Evolutionary conservation across 2,888 invertebrate genomes (phyloP).

Genomic region (Quadroppia sp.): DNA sequence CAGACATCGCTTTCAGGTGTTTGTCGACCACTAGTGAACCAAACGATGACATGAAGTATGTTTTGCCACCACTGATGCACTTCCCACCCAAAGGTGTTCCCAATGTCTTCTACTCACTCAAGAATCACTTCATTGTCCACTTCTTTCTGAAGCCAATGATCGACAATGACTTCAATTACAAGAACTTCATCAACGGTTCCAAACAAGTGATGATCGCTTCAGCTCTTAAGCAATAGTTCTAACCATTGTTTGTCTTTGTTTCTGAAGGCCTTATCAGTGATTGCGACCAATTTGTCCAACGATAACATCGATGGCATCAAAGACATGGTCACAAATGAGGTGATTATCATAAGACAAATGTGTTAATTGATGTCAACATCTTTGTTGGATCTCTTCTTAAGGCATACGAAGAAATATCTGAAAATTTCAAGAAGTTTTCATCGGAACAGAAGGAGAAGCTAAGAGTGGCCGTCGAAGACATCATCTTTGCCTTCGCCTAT

Average conservation of each 20-base stretch:
- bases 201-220: constrained; percentile 11
- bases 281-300: constrained; percentile 38
- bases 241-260: background rate
- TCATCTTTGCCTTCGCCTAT: constrained; percentile 35
- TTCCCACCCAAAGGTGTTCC: constrained; percentile 35
- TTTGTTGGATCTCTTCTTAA: background rate
- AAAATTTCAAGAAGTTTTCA: constrained; percentile 7
- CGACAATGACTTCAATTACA: constrained; percentile 30
- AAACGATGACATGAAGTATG: background rate
- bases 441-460: constrained; percentile 16
- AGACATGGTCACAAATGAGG: constrained; percentile 19
- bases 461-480: constrained; percentile 19
- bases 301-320: constrained; percentile 35
- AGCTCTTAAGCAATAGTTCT: background rate
- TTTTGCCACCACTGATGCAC: constrained; percentile 30
- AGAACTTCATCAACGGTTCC: constrained; percentile 21
- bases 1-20: background rate
- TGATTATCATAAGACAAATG: background rate
- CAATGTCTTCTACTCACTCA: constrained; percentile 28
- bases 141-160: constrained; percentile 30
- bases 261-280: constrained; percentile 15
- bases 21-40: background rate
- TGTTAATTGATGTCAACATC: background rate
- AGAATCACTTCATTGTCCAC: constrained; percentile 29
- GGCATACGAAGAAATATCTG: constrained; percentile 31